These are phyloP conservation scores for Cyanocitta stelleri DNA, from an alignment of 2,113 vertebrate genomes.

Conservation along the genomic window DNA sequence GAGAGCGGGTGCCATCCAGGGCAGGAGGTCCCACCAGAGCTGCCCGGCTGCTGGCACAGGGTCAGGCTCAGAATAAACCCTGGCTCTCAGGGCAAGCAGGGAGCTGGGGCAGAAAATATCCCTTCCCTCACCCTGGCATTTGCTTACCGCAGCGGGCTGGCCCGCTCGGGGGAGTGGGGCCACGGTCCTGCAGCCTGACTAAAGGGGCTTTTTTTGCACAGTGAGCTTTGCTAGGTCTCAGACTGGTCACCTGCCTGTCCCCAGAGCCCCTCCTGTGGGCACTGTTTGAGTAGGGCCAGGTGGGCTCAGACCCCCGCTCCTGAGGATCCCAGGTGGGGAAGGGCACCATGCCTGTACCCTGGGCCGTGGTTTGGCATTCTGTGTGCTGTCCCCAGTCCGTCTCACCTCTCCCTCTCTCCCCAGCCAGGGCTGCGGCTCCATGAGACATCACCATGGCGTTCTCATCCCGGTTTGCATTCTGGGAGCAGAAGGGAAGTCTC, in stretches of 20 bases:
- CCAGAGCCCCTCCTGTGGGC: background rate
- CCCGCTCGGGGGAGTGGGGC: accelerated
- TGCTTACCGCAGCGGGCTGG: background rate
- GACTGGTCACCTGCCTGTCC: background rate
- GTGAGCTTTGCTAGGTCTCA: background rate
- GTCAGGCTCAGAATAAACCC: conserved; percentile 58
- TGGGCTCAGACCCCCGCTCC: background rate
- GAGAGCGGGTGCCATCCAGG: background rate
- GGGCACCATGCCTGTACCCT: accelerated
- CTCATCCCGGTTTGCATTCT: conserved; percentile 97
- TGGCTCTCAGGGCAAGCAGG: background rate
- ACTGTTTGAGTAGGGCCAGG: background rate
- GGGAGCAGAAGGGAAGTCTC: conserved; percentile 98
- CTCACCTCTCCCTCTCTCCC: conserved; percentile 55
- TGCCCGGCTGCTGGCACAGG: background rate
- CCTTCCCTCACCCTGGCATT: conserved; percentile 12
- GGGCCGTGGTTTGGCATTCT: accelerated
- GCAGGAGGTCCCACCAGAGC: background rate
- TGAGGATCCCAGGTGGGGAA: background rate
- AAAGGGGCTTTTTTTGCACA: conserved; percentile 10
- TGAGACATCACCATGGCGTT: conserved; percentile 89
- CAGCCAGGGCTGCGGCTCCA: conserved; percentile 69
- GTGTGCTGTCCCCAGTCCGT: background rate
- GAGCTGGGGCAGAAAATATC: conserved; percentile 6
- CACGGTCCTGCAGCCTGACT: background rate